Percentiles rank a stretch among this genome's conserved stretches.
Evolutionary conservation across 2,888 invertebrate genomes (phyloP).

Genomic region (Temnothorax rugatulus): DNA sequence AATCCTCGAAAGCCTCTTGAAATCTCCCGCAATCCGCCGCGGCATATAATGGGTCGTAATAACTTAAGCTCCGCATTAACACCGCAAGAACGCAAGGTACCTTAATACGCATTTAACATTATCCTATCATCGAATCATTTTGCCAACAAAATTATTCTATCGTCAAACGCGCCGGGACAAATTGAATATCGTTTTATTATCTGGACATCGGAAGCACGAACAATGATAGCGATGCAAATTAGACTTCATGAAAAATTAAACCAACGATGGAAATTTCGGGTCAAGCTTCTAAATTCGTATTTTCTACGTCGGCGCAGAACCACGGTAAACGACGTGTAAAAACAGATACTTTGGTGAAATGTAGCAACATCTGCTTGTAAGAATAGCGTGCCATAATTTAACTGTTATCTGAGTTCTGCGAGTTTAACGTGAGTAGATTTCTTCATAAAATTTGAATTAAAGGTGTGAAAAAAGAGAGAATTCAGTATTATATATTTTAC

Average conservation of each 20-base stretch:
- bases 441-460: background rate
- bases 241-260: conserved; percentile 14
- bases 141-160: background rate
- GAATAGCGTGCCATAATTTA: background rate
- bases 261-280: conserved; percentile 4
- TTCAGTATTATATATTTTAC: background rate
- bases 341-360: conserved; percentile 30
- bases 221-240: background rate
- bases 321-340: conserved; percentile 39
- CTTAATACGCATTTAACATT: conserved; percentile 48
- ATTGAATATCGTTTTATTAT: conserved; percentile 29
- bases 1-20: conserved; percentile 80
- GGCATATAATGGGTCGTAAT: conserved; percentile 77
- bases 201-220: background rate
- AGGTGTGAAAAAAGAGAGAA: background rate
- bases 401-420: background rate
- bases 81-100: conserved; percentile 56
- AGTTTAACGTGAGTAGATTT: background rate
- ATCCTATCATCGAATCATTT: background rate
- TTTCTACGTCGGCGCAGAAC: background rate
- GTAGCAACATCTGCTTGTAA: conserved; percentile 8
- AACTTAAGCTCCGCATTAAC: conserved; percentile 78
- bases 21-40: conserved; percentile 80
- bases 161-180: conserved; percentile 15
- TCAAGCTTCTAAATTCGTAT: background rate